Evolutionary conservation across 2,888 invertebrate genomes (phyloP).

Genomic region (Tinea trinotella): DNA sequence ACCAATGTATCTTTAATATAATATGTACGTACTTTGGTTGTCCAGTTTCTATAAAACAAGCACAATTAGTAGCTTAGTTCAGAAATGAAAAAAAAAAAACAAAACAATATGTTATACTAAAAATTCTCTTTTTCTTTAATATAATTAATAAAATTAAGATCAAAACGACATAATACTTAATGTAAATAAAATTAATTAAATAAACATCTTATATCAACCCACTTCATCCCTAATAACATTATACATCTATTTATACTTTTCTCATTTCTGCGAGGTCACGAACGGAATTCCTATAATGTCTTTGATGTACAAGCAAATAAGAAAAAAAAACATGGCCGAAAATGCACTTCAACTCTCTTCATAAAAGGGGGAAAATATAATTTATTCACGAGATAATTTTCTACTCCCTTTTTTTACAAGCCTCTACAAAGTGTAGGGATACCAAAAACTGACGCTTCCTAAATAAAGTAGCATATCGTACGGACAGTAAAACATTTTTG

Average conservation of each 20-base stretch:
- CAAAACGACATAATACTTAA: not conserved
- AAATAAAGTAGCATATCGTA: too few relatives aligned
- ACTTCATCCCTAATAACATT: constrained; percentile 5
- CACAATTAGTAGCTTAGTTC: too few relatives aligned
- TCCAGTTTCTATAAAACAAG: too few relatives aligned
- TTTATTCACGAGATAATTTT: constrained; percentile 73
- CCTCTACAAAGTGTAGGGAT: constrained; percentile 34
- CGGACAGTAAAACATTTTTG: not conserved
- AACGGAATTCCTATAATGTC: constrained; percentile 58
- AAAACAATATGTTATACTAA: too few relatives aligned
- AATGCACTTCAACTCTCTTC: constrained; percentile 70
- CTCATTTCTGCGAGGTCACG: constrained; percentile 48
- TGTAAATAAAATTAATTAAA: not conserved
- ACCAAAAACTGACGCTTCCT: constrained; percentile 25
- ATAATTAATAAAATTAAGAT: not conserved
- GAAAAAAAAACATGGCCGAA: constrained; percentile 57
- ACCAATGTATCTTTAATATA: too few relatives aligned
- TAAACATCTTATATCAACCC: not conserved
- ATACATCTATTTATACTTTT: constrained; percentile 11
- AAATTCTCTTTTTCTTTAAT: too few relatives aligned
- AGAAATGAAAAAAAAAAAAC: too few relatives aligned
- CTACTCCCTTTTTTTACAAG: constrained; percentile 59
- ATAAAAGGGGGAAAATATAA: constrained; percentile 69
- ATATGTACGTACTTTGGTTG: too few relatives aligned
- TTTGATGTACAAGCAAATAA: constrained; percentile 61